Conservation (phyloP, 2,888 invertebrate species). For the Platypus cylindrus region DNA sequence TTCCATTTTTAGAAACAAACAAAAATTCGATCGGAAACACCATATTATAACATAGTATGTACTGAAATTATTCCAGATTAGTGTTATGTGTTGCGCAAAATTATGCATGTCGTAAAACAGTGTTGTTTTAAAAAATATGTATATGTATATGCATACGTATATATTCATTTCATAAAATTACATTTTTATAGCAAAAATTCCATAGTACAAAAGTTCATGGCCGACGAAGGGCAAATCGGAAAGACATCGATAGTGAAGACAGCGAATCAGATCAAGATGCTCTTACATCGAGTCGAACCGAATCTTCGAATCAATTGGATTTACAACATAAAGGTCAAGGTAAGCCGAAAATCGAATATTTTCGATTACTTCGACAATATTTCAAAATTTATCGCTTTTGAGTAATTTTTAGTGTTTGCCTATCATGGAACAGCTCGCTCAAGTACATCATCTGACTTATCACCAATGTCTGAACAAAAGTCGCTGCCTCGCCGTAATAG, state of each 20-base stretch:
- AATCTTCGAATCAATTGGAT: slow-evolving; percentile 62
- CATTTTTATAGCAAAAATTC: slow-evolving; percentile 30
- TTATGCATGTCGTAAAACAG: not conserved
- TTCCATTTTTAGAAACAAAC: slow-evolving; percentile 11
- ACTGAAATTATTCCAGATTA: slow-evolving; percentile 1
- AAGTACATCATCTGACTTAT: slow-evolving; percentile 65
- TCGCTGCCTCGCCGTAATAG: slow-evolving; percentile 56
- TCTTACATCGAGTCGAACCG: slow-evolving; percentile 57
- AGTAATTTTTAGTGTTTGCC: slow-evolving; percentile 47
- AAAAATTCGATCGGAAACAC: slow-evolving; percentile 13
- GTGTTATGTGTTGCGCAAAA: slow-evolving; percentile 1
- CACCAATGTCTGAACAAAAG: slow-evolving; percentile 67
- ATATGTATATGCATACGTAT: not conserved
- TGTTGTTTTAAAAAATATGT: too few relatives aligned
- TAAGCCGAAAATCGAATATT: not conserved
- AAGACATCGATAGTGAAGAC: slow-evolving; percentile 60
- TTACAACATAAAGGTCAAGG: slow-evolving; percentile 50
- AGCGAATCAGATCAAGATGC: slow-evolving; percentile 65
- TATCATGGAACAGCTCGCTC: slow-evolving; percentile 59
- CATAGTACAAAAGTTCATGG: slow-evolving; percentile 45
- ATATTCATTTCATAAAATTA: not conserved
- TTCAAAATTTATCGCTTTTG: slow-evolving; percentile 7
- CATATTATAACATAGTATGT: slow-evolving; percentile 16
- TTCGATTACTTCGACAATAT: not conserved
- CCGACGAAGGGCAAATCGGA: slow-evolving; percentile 46